Conservation (phyloP, 2,797 vertebrate genomes). For the Eulemur albifrons region DNA sequence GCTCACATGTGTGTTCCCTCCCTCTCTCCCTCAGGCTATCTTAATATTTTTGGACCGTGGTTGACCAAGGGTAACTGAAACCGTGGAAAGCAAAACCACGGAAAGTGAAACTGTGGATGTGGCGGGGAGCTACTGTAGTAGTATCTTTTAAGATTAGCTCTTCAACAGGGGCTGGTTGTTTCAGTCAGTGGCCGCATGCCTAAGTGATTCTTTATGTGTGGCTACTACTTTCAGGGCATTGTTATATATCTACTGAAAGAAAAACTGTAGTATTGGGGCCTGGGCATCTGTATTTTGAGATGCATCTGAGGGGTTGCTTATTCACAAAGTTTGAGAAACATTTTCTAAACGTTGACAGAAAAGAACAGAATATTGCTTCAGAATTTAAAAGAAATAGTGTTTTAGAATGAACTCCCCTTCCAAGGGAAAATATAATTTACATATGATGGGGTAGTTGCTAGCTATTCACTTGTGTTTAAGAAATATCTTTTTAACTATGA, state of each 20-base stretch:
- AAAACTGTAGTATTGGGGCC: neutral
- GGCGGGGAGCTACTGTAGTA: neutral
- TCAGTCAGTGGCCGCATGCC: neutral
- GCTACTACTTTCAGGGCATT: neutral
- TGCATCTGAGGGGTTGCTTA: neutral
- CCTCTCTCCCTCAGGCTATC: neutral
- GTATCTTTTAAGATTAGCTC: conserved; percentile 55
- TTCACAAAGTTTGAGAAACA: neutral
- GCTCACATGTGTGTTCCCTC: neutral
- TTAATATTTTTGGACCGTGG: neutral
- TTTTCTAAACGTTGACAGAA: conserved; percentile 7
- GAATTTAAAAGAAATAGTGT: neutral
- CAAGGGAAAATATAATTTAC: neutral
- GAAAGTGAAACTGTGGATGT: neutral
- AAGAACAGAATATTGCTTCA: neutral
- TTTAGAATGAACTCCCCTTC: neutral
- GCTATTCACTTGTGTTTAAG: conserved; percentile 28
- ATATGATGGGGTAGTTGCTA: neutral
- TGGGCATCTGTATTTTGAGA: neutral
- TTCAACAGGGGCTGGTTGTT: conserved; percentile 49
- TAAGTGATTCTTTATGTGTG: neutral
- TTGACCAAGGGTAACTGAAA: neutral
- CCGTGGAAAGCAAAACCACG: neutral
- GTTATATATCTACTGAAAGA: neutral
- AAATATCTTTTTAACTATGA: neutral